Base-by-base conservation (phyloP, 2,113 vertebrate species). In the Prietella phreatophila region DNA sequence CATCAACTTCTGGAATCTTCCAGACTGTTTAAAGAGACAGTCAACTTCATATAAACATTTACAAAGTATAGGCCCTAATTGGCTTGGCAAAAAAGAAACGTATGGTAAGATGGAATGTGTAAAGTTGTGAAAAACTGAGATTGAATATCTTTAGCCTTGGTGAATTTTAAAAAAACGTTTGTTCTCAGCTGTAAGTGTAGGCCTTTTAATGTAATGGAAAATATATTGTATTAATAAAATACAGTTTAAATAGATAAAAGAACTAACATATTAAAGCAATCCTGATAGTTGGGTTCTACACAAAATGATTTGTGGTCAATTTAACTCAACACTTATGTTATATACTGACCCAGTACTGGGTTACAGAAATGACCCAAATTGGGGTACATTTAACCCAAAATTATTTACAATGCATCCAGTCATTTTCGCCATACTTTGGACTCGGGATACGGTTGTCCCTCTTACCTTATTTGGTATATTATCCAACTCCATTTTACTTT, bases 401-500 rank as follows among this genome's bases (percentile, higher is more conserved):
- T 42, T 47, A 13, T 78, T 42, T 50, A 11, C 25, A 78, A 76
- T 76, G 19, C 17, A 39, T 65, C 69, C 79, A 30, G 27, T 36
- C 36, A 69, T 61, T 80, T 22, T n/a, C 55, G 30, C 39, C 63
- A 82, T 65, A 50, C 58, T 86, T 83, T 15, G 15, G 14, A 33
- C 22, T 56, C 25, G 10, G 82, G 56, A 17, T n/a, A 2, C 0
- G 22, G 30, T 73, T 42, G 47, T 93, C 93, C 93, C 91, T 92
- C 93, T 94, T 93, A 94, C 92, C 94, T 95, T 93, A 93, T 91
- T 94, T 91, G 94, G 94, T 93, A 92, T 93, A 27, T 94, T 93
- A 93, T 94, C 95, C 93, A 91, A 85, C 94, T 95, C 94, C n/a
- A 25, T 84, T 60, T 87, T 30, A 58, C 33, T 67, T 56, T 83